Conservation (phyloP, 2,888 invertebrate genomes). For the Spialia ferax region DNA sequence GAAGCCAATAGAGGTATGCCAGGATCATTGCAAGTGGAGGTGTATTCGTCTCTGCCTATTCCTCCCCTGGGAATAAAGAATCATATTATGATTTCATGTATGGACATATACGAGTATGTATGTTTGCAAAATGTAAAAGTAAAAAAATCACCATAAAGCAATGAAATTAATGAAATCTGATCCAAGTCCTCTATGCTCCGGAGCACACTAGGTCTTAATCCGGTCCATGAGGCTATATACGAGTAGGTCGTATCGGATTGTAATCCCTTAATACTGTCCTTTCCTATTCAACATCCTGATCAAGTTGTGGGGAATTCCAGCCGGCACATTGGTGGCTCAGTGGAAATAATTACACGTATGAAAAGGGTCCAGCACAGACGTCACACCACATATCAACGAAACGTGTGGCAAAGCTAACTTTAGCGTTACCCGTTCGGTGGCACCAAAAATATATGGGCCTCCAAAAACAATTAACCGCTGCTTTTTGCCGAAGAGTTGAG, state of each 20-base stretch:
- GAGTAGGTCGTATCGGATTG: no score
- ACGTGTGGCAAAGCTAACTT: constrained; percentile 7
- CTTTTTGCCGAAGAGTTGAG: background rate
- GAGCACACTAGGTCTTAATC: background rate
- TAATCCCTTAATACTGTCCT: background rate
- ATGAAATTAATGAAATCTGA: background rate
- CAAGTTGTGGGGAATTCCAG: constrained; percentile 8
- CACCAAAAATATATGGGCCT: background rate
- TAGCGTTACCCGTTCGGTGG: background rate
- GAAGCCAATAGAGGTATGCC: no score
- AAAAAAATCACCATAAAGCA: background rate
- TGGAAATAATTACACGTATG: constrained; percentile 34
- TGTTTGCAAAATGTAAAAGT: no score
- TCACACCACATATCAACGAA: constrained; percentile 21
- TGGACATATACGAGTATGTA: no score
- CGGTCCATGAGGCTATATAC: constrained; percentile 6
- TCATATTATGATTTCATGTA: no score
- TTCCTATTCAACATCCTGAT: constrained; percentile 1
- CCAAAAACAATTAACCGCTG: background rate
- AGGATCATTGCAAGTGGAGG: no score
- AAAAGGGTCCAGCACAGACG: constrained; percentile 15
- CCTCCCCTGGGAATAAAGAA: no score
- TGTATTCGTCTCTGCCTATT: no score
- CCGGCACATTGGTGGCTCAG: constrained; percentile 1
- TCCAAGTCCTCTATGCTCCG: background rate